A percentile compares a stretch with the other conserved stretches of the same genome.
These are phyloP conservation scores for Amaurobius ferox DNA, from an alignment of 2,888 invertebrate species.

Conservation along the genomic window DNA sequence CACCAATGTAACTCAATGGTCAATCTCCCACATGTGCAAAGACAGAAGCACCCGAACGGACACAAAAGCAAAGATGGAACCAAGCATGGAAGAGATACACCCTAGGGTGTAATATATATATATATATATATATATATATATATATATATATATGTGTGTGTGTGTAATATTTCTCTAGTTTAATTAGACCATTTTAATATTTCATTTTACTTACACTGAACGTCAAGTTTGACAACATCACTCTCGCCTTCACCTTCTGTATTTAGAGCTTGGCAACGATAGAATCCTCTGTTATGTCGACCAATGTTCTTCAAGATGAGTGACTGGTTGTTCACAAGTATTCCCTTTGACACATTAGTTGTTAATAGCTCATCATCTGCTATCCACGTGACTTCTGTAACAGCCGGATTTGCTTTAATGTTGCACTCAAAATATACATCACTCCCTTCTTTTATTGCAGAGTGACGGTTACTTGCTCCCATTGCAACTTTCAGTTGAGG, in stretches of 20 bases:
- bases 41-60: too few species aligned
- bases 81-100: too few species aligned
- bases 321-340: constrained; percentile 75
- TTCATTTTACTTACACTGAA: constrained; percentile 74
- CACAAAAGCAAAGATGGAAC: too few species aligned
- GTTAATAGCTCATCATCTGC: constrained; percentile 71
- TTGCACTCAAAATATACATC: constrained; percentile 96
- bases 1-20: too few species aligned
- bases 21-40: too few species aligned
- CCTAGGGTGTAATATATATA: too few species aligned
- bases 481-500: constrained; percentile 88
- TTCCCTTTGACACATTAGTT: constrained; percentile 72
- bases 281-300: constrained; percentile 73
- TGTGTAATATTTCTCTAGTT: too few species aligned
- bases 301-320: constrained; percentile 74
- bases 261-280: constrained; percentile 74
- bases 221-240: constrained; percentile 74
- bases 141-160: too few species aligned
- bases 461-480: constrained; percentile 89
- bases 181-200: too few species aligned
- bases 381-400: constrained; percentile 88
- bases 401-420: constrained; percentile 90
- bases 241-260: constrained; percentile 74
- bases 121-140: too few species aligned
- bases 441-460: constrained; percentile 93